Percentiles rank a stretch among this genome's conserved stretches.
Evolutionary conservation across 1,140 invertebrate genomes (phyloP).

Genomic region (Homalodisca vitripennis): DNA sequence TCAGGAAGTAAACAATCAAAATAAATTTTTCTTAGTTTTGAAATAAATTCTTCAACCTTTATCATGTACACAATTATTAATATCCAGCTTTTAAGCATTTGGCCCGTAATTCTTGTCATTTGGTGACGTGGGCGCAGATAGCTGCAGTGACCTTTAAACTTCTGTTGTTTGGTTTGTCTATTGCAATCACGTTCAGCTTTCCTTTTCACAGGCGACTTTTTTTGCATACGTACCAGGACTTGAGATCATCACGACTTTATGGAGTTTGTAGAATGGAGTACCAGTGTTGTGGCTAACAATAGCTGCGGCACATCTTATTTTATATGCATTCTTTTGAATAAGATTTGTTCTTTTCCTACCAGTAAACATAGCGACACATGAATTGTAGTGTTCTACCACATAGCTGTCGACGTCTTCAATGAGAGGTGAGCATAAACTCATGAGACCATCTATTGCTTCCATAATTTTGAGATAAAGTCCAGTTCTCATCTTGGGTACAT

Average conservation of each 20-base stretch:
- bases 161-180: too few species aligned
- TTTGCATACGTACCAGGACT: constrained; percentile 8
- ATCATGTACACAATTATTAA: too few species aligned
- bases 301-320: constrained; percentile 28
- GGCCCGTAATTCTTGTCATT: too few species aligned
- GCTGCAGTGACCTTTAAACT: too few species aligned
- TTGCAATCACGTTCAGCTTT: too few species aligned
- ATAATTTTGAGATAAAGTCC: background rate
- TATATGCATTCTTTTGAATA: constrained; percentile 32
- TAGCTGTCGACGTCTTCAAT: constrained; percentile 31
- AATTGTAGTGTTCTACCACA: constrained; percentile 32
- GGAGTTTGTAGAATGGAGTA: constrained; percentile 19
- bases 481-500: background rate
- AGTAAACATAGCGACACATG: constrained; percentile 33
- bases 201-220: background rate
- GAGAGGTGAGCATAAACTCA: background rate
- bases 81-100: too few species aligned
- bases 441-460: background rate
- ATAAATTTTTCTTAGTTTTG: too few species aligned
- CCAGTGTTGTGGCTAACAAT: constrained; percentile 35
- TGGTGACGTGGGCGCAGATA: too few species aligned
- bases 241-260: constrained; percentile 23
- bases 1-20: too few species aligned
- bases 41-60: too few species aligned
- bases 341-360: constrained; percentile 35